These are phyloP conservation scores for Eucera pruinosa DNA, from an alignment of 2,888 invertebrate species.

Conservation along the genomic window DNA sequence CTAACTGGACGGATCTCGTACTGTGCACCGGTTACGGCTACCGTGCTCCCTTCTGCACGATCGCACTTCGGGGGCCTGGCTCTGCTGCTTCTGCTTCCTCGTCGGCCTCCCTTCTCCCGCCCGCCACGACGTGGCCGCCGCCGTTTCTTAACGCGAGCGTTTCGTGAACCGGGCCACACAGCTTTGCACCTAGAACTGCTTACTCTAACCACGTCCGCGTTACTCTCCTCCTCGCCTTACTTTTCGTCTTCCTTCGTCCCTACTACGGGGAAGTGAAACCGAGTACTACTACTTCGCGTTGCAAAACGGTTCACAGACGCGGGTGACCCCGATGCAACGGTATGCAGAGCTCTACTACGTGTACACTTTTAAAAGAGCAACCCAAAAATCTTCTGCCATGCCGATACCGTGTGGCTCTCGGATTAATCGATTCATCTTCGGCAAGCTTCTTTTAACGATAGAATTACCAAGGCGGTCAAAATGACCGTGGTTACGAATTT, in stretches of 20 bases:
- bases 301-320: not conserved
- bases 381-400: too few relatives aligned
- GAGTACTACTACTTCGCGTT: slow-evolving; percentile 1
- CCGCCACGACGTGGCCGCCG: too few relatives aligned
- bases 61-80: slow-evolving; percentile 14
- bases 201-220: not conserved
- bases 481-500: too few relatives aligned
- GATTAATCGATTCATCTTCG: too few relatives aligned
- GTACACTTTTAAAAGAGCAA: not conserved
- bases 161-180: slow-evolving; percentile 15
- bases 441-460: too few relatives aligned
- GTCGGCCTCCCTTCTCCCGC: not conserved
- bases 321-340: slow-evolving; percentile 13
- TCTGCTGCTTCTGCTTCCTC: not conserved
- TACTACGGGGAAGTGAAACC: not conserved
- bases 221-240: too few relatives aligned
- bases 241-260: not conserved
- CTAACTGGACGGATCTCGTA: slow-evolving; percentile 64
- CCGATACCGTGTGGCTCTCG: too few relatives aligned
- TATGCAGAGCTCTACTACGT: not conserved
- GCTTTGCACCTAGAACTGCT: slow-evolving; percentile 1
- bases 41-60: slow-evolving; percentile 44
- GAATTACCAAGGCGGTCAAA: too few relatives aligned
- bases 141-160: slow-evolving; percentile 21
- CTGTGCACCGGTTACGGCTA: slow-evolving; percentile 45